Percentiles rank a stretch among this genome's conserved stretches.
Conservation (phyloP, 2,797 vertebrate species). For the Pyrocephalus nanus region DNA sequence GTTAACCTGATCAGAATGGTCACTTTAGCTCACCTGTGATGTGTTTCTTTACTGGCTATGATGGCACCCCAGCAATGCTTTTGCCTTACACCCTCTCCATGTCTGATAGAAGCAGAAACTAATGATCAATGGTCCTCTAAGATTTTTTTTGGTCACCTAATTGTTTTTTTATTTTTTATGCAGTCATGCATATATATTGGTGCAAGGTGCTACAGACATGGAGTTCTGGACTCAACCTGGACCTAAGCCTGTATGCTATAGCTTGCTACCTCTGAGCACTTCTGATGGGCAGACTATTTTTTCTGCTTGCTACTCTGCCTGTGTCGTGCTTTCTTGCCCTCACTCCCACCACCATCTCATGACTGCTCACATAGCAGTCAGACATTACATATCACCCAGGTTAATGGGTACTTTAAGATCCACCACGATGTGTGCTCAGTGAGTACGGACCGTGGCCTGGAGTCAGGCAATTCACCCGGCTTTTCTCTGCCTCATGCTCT, state of each 20-base stretch:
- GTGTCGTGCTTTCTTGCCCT: background rate
- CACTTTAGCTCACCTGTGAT: background rate
- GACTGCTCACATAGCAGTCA: background rate
- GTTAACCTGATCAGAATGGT: background rate
- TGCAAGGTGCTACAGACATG: background rate
- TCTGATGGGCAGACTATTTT: background rate
- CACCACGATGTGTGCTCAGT: background rate
- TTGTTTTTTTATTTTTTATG: background rate
- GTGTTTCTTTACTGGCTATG: background rate
- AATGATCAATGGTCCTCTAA: background rate
- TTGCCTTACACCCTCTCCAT: background rate
- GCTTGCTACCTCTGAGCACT: background rate
- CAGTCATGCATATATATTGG: accelerated
- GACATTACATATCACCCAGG: background rate
- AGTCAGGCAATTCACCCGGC: background rate
- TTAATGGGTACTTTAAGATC: background rate
- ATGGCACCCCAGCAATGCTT: background rate
- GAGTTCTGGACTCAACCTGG: background rate
- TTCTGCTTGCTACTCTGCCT: background rate
- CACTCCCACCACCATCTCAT: background rate
- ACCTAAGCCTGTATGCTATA: background rate
- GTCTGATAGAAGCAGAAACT: background rate
- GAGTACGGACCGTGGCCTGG: background rate
- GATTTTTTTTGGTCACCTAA: background rate
- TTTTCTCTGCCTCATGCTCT: background rate